Evolutionary conservation across 2,888 invertebrate genomes (phyloP).

Genomic region (Hetaerina titia): DNA sequence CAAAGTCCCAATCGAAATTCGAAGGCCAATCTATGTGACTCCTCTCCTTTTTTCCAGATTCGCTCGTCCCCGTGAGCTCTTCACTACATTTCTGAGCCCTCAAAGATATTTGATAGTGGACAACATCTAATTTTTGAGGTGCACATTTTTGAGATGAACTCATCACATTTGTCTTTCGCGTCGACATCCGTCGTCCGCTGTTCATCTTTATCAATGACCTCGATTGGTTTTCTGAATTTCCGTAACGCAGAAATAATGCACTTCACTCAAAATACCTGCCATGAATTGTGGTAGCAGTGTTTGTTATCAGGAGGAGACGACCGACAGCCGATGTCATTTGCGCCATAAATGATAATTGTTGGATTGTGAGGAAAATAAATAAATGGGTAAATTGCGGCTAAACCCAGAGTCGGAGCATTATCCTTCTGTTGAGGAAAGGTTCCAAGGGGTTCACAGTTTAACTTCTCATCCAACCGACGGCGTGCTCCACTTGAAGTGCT

Average conservation of each 20-base stretch:
- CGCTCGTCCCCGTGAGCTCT: background rate
- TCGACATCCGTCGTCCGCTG: background rate
- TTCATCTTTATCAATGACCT: background rate
- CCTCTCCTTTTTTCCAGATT: background rate
- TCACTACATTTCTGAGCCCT: background rate
- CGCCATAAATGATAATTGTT: too few relatives aligned
- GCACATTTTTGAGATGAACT: background rate
- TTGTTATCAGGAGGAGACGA: too few relatives aligned
- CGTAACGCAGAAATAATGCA: background rate
- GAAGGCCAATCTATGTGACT: background rate
- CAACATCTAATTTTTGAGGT: background rate
- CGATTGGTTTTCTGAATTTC: background rate
- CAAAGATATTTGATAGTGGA: background rate
- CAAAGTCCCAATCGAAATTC: background rate
- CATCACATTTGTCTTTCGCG: background rate
- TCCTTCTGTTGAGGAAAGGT: too few relatives aligned
- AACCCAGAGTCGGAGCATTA: too few relatives aligned
- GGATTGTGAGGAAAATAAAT: too few relatives aligned
- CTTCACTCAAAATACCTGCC: background rate
- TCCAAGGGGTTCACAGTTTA: too few relatives aligned
- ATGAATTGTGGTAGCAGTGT: too few relatives aligned
- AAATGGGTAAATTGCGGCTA: too few relatives aligned
- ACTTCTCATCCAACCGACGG: too few relatives aligned
- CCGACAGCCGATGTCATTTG: too few relatives aligned
- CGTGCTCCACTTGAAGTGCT: too few relatives aligned